phyloP scores from a whole-genome alignment of 2,888 invertebrate genomes.

The Chymomyza fuscimana region DNA sequence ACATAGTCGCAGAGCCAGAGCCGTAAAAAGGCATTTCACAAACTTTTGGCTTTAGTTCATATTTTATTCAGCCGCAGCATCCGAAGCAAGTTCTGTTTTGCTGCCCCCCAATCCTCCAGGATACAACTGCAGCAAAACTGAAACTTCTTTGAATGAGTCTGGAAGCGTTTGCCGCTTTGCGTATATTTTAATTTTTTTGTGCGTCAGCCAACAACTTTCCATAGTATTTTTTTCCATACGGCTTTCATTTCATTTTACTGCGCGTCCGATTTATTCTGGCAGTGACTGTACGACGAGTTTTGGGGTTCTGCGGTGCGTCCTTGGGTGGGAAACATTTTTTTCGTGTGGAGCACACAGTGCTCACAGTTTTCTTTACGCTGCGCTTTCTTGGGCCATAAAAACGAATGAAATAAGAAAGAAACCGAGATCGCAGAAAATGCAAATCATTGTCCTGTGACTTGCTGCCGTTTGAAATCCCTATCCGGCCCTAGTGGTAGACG shows the following conservation, averaged over 20 bases:
- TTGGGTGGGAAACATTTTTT: slow-evolving; percentile 27
- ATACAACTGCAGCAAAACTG: slow-evolving; percentile 21
- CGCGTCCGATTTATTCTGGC: neutral
- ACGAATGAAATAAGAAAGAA: slow-evolving; percentile 53
- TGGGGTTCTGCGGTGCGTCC: neutral
- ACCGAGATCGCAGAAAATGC: slow-evolving; percentile 63
- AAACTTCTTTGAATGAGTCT: slow-evolving; percentile 56
- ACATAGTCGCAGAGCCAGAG: slow-evolving; percentile 27
- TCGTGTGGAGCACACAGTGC: slow-evolving; percentile 32
- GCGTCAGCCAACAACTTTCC: slow-evolving; percentile 11
- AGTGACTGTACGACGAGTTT: neutral
- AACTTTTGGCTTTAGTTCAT: slow-evolving; percentile 68
- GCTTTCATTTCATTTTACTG: slow-evolving; percentile 20
- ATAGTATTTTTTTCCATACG: slow-evolving; percentile 3
- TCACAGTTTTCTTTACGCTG: slow-evolving; percentile 40
- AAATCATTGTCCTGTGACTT: slow-evolving; percentile 64
- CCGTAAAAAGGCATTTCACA: slow-evolving; percentile 64
- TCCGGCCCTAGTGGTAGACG: neutral
- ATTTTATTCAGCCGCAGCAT: slow-evolving; percentile 66
- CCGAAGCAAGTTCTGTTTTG: slow-evolving; percentile 25
- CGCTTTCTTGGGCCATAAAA: slow-evolving; percentile 59
- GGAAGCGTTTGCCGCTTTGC: slow-evolving; percentile 26
- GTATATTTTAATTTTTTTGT: slow-evolving; percentile 59
- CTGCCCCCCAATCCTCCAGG: slow-evolving; percentile 3
- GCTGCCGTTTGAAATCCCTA: slow-evolving; percentile 21